Conservation (phyloP, 2,888 invertebrate genomes). For the Meliscaeva auricollis region DNA sequence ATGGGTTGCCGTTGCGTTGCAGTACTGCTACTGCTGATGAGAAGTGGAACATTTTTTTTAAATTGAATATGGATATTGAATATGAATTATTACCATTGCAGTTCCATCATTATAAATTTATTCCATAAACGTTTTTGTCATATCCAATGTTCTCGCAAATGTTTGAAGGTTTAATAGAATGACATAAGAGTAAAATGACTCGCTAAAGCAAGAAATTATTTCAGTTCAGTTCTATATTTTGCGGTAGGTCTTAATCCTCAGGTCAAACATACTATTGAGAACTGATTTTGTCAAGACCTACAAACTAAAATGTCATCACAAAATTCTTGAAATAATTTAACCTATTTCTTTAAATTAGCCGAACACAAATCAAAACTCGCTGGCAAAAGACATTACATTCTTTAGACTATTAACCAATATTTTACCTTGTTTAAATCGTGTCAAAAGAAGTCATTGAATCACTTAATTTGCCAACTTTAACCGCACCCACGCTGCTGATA, state of each 20-base stretch:
- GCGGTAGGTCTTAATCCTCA: too few species aligned
- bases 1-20: neutral
- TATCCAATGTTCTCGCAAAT: too few species aligned
- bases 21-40: neutral
- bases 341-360: conserved; percentile 16
- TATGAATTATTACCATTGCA: conserved; percentile 36
- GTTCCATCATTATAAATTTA: too few species aligned
- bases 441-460: conserved; percentile 71
- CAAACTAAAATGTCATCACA: neutral
- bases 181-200: too few species aligned
- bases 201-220: too few species aligned
- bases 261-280: too few species aligned
- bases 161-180: too few species aligned
- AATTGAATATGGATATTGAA: conserved; percentile 52
- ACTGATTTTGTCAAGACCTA: neutral
- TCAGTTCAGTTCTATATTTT: too few species aligned
- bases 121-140: too few species aligned
- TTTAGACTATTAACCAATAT: conserved; percentile 25
- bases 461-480: conserved; percentile 57
- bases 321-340: neutral
- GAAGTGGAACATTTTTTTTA: conserved; percentile 51
- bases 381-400: conserved; percentile 23
- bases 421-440: conserved; percentile 70
- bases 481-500: conserved; percentile 62
- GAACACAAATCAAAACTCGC: conserved; percentile 51